Evolutionary conservation across 2,797 vertebrate species (phyloP), one percentile per base, ranked within the genome.

Genomic region (Allobates femoralis): DNA sequence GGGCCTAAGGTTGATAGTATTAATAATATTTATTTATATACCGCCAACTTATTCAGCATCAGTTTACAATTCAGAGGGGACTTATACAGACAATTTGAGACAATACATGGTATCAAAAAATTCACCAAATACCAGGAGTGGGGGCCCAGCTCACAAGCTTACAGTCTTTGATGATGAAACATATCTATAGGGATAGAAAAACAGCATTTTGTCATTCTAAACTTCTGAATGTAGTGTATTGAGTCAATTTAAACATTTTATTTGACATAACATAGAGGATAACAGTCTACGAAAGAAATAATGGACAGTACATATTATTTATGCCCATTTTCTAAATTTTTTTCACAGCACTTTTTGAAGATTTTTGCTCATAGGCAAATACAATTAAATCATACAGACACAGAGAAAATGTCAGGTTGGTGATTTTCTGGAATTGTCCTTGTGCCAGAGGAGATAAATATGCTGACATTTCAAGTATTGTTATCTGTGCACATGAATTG

Each of bases 401-500:
- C 19, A 53, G 30, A 37, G 32, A 19, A 87, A 87, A 87, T 87
- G 81, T 83, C 81, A 87, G 75, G 41, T 32, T 53, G 73, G 46
- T 79, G 37, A 74, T 87, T 83, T 86, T 79, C 55, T 73, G 51
- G 56, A 55, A 58, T 78, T 83, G 64, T 67, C 51, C 21, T 34
- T 69, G 46, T 71, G 60, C 75, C 66, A 84, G 79, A 79, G 69
- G 53, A 84, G 75, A 87, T 87, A 81, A 83, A 83, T 84, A 77
- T 83, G 28, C 51, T 87, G 81, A 87, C 81, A 87, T 87, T 87
- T 87, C 69, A 15, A 74, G 58, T 32, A 58, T 86, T 46, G 28
- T 58, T 73, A 78, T 84, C 67, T 62, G 56, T 81, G 67, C 67
- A 53, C 46, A 60, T 60, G 26, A 79, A 80, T 46, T 76, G 50